Conservation (phyloP, 2,888 invertebrate genomes). For the Sisyra terminalis region DNA sequence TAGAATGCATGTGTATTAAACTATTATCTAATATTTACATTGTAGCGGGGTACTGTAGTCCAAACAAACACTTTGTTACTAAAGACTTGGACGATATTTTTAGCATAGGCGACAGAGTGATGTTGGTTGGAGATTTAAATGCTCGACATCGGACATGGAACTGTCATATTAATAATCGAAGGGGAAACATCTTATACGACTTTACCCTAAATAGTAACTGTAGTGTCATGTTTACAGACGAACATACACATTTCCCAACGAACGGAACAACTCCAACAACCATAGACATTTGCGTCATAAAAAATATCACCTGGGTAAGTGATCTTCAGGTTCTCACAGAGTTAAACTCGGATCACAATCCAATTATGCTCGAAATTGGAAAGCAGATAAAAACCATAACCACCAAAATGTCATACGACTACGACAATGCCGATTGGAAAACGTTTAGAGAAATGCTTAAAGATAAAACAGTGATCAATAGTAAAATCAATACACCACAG, state of each 20-base stretch:
- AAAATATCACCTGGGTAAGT: constrained; percentile 12
- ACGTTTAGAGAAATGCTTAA: constrained; percentile 5
- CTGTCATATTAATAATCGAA: constrained; percentile 12
- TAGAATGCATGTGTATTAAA: constrained; percentile 12
- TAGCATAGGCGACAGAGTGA: constrained; percentile 11
- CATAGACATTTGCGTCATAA: constrained; percentile 15
- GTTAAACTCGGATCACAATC: constrained; percentile 15
- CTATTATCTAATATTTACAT: constrained; percentile 10
- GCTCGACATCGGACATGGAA: constrained; percentile 14
- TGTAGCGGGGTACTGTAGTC: constrained; percentile 13
- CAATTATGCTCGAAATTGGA: constrained; percentile 11
- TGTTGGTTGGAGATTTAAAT: constrained; percentile 15
- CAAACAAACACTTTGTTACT: constrained; percentile 9
- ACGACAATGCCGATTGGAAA: constrained; percentile 7
- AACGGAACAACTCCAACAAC: constrained; percentile 14
- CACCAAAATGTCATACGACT: background rate
- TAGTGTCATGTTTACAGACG: constrained; percentile 12
- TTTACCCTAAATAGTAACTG: constrained; percentile 12
- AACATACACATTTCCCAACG: constrained; percentile 14
- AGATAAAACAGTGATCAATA: constrained; percentile 3
- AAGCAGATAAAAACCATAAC: background rate
- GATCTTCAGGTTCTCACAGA: constrained; percentile 10
- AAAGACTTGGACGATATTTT: constrained; percentile 11
- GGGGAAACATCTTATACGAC: constrained; percentile 11
- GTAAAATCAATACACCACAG: constrained; percentile 1